Conservation (phyloP, 2,113 vertebrate genomes). For the Phrynosoma platyrhinos region DNA sequence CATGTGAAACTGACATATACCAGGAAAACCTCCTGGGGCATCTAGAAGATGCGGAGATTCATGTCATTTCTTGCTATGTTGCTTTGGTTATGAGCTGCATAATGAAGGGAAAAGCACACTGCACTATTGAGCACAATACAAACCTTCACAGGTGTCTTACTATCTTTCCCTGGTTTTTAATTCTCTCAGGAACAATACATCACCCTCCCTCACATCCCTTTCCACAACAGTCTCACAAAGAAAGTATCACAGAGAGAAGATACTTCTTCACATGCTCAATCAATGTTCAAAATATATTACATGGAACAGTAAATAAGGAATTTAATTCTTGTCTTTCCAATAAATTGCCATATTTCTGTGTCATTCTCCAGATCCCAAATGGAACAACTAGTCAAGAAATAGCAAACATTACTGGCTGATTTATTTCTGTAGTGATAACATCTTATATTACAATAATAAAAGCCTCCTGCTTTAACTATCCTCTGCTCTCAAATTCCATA, state of each 20-base stretch:
- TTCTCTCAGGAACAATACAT: constrained; percentile 47
- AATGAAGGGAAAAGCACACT: constrained; percentile 10
- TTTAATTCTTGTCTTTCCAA: constrained; percentile 2
- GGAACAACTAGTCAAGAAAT: constrained; percentile 50
- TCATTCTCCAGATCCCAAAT: not conserved
- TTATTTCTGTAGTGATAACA: not conserved
- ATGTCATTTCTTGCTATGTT: not conserved
- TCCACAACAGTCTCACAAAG: constrained; percentile 52
- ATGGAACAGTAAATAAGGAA: constrained; percentile 57
- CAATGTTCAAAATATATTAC: constrained; percentile 61
- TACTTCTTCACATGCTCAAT: constrained; percentile 62
- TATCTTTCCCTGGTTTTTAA: constrained; percentile 39
- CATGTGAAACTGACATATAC: constrained; percentile 12
- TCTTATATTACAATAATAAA: constrained; percentile 15
- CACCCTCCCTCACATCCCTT: constrained; percentile 8
- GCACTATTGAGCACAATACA: constrained; percentile 36
- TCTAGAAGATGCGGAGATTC: not conserved
- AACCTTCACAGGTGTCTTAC: constrained; percentile 18
- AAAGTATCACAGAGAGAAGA: constrained; percentile 63
- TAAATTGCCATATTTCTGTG: not conserved
- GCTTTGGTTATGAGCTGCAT: constrained; percentile 26
- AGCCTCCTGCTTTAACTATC: constrained; percentile 11
- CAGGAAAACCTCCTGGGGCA: not conserved
- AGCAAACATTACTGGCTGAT: constrained; percentile 4
- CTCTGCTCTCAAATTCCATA: constrained; percentile 6